Base-by-base conservation (phyloP, 2,888 invertebrate genomes). In the Tolmerus cingulatus region DNA sequence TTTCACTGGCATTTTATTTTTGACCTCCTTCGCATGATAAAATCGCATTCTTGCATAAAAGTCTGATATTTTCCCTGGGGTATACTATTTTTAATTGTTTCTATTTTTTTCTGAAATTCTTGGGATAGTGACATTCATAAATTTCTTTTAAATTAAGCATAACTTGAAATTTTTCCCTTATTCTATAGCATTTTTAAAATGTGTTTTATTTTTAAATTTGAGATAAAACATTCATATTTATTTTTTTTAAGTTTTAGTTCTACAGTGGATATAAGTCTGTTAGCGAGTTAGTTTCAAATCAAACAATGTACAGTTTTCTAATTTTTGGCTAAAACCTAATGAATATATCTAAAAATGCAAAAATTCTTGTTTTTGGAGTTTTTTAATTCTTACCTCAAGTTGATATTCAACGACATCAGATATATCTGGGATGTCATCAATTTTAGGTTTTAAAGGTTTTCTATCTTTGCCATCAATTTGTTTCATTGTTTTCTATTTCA, bases 321-420 rank as follows among this genome's bases (percentile, higher is more conserved):
- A 40, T 40, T 34, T 34, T 5, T 40, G 9, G 40, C 12, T 40
- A 12, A 40, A 34, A 40, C 9, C 40, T 1, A 19, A 2, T 2
- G 19, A 0, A 0, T 16, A 5, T 46, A 16, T 46, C 14, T 46
- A 14, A 46, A 43, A 43, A 43, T 43, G 43, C 43, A 43, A 43
- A 43, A 14, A 3, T 43, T 43, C 0, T 14, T 1, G 3, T 16
- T 16, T 46, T 46, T 16, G 9, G 43, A n/a, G 16, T 51, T 7
- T 19, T 23, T 1, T 8, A 27, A 66, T 19, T 66, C 57, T 87
- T 81, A 79, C 74, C 57, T 95, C 95, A 88, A 95, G 93, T 95
- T 95, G 94, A 90, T 95, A 94, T 9, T 96, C 96, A 90, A 96
- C 9, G 23, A 16, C 96, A 91, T 95, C 94, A 86, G 95, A 93